Evolutionary conservation across 2,113 vertebrate species (phyloP), one percentile per base, ranked within the genome.

Genomic region (Actenoides hombroni): DNA sequence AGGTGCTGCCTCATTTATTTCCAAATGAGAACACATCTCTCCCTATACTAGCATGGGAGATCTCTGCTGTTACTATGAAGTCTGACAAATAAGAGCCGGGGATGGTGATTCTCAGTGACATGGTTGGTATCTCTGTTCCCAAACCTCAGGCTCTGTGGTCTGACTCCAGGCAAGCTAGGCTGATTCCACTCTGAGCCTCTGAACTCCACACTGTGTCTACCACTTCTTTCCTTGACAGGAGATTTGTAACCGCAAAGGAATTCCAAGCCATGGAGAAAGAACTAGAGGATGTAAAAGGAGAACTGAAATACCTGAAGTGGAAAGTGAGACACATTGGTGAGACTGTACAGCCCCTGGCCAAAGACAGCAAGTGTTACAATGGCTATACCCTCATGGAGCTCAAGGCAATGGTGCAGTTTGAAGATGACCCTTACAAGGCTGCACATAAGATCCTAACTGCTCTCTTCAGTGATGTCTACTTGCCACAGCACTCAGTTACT

Each of bases 221-320:
- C 61, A 5, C 84, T 94, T 90, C 86, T 92, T 92, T 80, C 90
- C 88, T 84, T 83, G 86, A 67, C 95, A 97, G 97, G 92, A 96
- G 86, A 86, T 95, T 96, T 53, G 92, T 97, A 49, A 97, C 96
- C 19, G 2, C 28, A 7, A 75, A 67, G 80, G 94, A 97, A 85
- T 97, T 97, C 85, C 95, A 97, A 90, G 94, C 93, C 51, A 79
- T 97, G 96, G 97, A 96, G 95, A 91, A 82, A 90, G 96, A 96
- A 68, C 73, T 96, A 69, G 92, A 97, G 40, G 87, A 93, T 1
- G 94, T 97, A 3, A 96, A 89, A 48, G 96, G 94, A 79, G 96
- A 97, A 93, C 88, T 97, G 93, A 95, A 97, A 90, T 95, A 94
- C 84, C 83, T 97, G 69, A 93, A 77, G 78, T 95, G 95, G 96